A percentile compares a stretch with the other conserved stretches of the same genome.
phyloP scores from a whole-genome alignment of 2,888 invertebrate species.

The Tholera decimalis region DNA sequence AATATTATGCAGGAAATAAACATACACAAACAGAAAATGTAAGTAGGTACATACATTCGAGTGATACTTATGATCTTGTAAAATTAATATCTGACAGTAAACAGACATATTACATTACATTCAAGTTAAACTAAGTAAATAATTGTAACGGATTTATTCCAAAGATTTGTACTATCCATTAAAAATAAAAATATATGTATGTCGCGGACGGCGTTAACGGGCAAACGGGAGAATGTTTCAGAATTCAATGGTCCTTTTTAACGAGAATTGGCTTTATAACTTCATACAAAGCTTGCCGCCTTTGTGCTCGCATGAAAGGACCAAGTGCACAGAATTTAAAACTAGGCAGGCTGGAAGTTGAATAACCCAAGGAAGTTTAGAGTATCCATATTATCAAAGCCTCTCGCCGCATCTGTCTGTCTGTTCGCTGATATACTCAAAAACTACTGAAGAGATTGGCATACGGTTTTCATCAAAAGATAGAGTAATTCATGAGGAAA shows the following conservation, averaged over 20 bases:
- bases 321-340: constrained; percentile 36
- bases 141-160: constrained; percentile 9
- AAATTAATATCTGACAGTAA: background rate
- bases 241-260: constrained; percentile 39
- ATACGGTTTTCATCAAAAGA: too few relatives aligned
- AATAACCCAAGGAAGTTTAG: too few relatives aligned
- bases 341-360: constrained; percentile 8
- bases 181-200: too few relatives aligned
- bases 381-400: too few relatives aligned
- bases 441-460: too few relatives aligned
- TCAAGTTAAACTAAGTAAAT: background rate
- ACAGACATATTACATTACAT: background rate
- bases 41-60: constrained; percentile 5
- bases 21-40: too few relatives aligned
- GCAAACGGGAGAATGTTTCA: constrained; percentile 38
- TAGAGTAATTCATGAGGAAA: too few relatives aligned
- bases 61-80: background rate
- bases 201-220: too few relatives aligned
- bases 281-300: constrained; percentile 29
- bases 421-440: too few relatives aligned
- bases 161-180: too few relatives aligned
- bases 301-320: constrained; percentile 42
- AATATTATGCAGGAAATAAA: constrained; percentile 9
- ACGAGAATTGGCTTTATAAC: constrained; percentile 27
- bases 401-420: too few relatives aligned